Evolutionary conservation across 2,797 vertebrate species (phyloP), one percentile per base, ranked within the genome.

Genomic region (Acestrorhynchus altus): DNA sequence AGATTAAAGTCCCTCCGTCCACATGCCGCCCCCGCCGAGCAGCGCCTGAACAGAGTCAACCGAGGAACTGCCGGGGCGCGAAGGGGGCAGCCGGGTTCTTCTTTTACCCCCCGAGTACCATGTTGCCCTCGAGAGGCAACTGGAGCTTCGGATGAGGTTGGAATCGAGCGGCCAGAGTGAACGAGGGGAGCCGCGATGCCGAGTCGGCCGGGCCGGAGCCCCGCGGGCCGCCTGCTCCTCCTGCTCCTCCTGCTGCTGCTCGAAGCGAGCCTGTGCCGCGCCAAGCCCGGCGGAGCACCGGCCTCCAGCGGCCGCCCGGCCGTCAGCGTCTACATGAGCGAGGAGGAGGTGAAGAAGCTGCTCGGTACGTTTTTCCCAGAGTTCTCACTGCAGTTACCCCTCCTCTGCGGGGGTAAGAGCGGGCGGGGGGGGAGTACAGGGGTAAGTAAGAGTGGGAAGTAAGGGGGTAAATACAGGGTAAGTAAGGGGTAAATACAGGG

Each of bases 241-340:
- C 88, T 93, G 5, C 85, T 94, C 78, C 83, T 93, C 80, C 88
- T 93, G 4, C 85, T 94, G 77, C 83, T 93, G 78, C 88, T 93
- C 82, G 89, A 91, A 8, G 87, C 88, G 83, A 85, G 89, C 73
- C 83, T 85, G 71, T 88, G 93, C 80, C 89, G 92, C 22, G 89
- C 91, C 79, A 91, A 78, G 81, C 90, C 89, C 8, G 83, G 89
- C 81, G 86, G 83, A 76, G 28, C 87, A 8, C 70, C 88, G 0
- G 87, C 84, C 71, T 78, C 60, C 42, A 83, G 81, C 88, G 82
- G 88, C 65, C 78, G 71, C 40, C 90, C 91, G 0, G 84, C 87
- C 70, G 91, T 94, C 86, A 94, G 94, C 89, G 91, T 94, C 4
- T 94, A 92, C 87, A 92, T 94, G 92, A 94, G 92, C 61, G 90